These are phyloP conservation scores for Sphinx pinastri DNA, from an alignment of 2,888 invertebrate genomes.

Conservation along the genomic window DNA sequence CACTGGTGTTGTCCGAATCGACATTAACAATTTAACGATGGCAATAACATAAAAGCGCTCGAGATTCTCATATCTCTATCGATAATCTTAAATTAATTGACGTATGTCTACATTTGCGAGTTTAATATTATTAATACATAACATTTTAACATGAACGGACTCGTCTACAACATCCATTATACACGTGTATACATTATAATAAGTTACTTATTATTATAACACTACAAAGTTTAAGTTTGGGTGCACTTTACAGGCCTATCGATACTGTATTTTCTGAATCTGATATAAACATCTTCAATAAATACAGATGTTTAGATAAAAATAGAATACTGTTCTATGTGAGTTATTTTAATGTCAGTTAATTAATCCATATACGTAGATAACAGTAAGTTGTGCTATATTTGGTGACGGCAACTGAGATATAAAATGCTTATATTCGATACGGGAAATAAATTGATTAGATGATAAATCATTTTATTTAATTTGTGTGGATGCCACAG, in stretches of 20 bases:
- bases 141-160: conserved; percentile 19
- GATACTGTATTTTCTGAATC: not conserved
- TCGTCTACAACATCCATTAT: conserved; percentile 3
- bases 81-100: conserved; percentile 40
- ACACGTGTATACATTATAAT: not conserved
- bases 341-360: too few species aligned
- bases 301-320: not conserved
- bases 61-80: conserved; percentile 28
- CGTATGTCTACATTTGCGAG: conserved; percentile 29
- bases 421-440: too few species aligned
- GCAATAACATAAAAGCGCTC: not conserved
- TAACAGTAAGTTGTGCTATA: too few species aligned
- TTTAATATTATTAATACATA: not conserved
- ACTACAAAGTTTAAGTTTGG: not conserved
- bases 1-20: conserved; percentile 17
- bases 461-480: too few species aligned
- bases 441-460: too few species aligned
- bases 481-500: too few species aligned
- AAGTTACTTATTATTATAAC: conserved; percentile 7
- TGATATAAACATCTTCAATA: too few species aligned
- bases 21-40: conserved; percentile 34
- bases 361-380: too few species aligned
- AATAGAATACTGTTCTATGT: too few species aligned
- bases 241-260: conserved; percentile 6
- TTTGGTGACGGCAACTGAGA: too few species aligned